Conservation (phyloP, 1,140 invertebrate species). For the Pissodes strobi region DNA sequence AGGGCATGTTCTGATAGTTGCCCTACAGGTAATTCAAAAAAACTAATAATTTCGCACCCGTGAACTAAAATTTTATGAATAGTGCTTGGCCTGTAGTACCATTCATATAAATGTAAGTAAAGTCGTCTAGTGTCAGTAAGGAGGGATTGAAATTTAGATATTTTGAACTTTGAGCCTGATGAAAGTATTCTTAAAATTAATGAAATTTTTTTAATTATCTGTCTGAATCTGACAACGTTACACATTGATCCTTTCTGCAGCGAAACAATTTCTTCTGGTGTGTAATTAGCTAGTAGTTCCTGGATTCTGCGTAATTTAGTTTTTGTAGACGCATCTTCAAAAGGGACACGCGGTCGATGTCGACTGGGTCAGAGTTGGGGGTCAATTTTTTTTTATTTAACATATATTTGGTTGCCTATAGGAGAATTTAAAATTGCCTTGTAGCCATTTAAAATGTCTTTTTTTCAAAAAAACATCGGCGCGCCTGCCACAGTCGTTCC, state of each 20-base stretch:
- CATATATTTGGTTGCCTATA: neutral
- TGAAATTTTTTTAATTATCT: neutral
- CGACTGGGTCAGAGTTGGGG: no score
- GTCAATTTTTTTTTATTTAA: neutral
- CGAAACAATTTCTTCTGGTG: constrained; percentile 1
- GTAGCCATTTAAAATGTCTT: no score
- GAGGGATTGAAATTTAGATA: neutral
- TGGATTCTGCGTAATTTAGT: neutral
- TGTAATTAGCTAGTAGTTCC: constrained; percentile 2
- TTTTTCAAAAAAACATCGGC: no score
- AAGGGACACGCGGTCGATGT: no score
- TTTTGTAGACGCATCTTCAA: no score
- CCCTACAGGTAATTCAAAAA: no score
- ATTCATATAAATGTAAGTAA: neutral
- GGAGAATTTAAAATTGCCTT: no score
- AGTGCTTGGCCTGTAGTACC: constrained; percentile 7
- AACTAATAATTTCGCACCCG: neutral
- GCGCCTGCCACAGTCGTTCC: no score
- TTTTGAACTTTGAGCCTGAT: neutral
- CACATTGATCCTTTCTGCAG: neutral
- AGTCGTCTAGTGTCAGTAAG: neutral
- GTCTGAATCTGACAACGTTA: neutral
- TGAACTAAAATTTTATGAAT: neutral
- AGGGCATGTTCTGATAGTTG: neutral
- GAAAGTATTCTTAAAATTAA: neutral